Percentiles rank a stretch among this genome's conserved stretches.
Evolutionary conservation across 1,140 invertebrate species (phyloP).

Genomic region (Drosophila repleta): DNA sequence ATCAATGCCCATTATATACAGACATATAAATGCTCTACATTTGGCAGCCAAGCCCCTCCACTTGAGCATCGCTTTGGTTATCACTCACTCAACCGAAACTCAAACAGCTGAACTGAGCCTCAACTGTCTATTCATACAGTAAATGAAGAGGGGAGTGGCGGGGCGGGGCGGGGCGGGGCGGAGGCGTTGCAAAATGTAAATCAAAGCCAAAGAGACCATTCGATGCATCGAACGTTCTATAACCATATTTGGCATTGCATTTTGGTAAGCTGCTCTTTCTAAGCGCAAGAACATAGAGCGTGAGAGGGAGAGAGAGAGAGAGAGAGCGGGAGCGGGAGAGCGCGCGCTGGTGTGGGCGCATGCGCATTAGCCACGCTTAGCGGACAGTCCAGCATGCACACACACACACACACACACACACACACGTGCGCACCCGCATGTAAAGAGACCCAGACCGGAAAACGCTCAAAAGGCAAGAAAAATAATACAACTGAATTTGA

Average conservation of each 20-base stretch:
- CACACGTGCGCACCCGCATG: not conserved
- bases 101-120: constrained; percentile 3
- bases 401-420: not conserved
- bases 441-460: constrained; percentile 51
- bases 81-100: constrained; percentile 23
- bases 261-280: constrained; percentile 42
- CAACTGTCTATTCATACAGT: constrained; percentile 16
- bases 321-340: not conserved
- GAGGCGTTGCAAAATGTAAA: constrained; percentile 8
- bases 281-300: constrained; percentile 2
- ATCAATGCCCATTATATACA: constrained; percentile 5
- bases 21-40: constrained; percentile 12
- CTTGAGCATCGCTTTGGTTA: constrained; percentile 18
- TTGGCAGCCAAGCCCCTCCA: not conserved
- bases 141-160: constrained; percentile 4
- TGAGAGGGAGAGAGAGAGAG: constrained; percentile 1
- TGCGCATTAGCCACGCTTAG: constrained; percentile 42
- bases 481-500: constrained; percentile 77
- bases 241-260: constrained; percentile 80
- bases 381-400: not conserved
- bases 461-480: constrained; percentile 39
- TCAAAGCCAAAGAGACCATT: constrained; percentile 30
- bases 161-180: not conserved
- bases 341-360: constrained; percentile 44
- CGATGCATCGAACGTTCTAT: constrained; percentile 56